A percentile compares a stretch with the other conserved stretches of the same genome.
Conservation (phyloP, 2,113 vertebrate species). For the Epinephelus moara region DNA sequence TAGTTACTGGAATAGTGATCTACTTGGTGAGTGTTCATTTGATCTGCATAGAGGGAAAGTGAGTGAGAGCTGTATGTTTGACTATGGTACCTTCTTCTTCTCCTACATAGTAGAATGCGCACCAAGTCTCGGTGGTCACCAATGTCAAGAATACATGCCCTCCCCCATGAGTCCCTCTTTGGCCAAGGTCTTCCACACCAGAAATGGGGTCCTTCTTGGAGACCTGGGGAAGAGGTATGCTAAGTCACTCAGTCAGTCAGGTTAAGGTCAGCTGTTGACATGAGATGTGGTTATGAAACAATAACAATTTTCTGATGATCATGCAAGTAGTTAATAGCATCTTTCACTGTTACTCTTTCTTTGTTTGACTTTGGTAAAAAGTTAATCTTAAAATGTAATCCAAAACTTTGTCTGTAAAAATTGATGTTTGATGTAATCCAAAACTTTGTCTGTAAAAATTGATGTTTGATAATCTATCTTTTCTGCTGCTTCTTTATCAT, state of each 20-base stretch:
- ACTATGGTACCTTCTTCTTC: constrained; percentile 77
- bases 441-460: background rate
- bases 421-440: background rate
- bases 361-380: background rate
- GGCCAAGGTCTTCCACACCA: constrained; percentile 63
- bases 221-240: background rate
- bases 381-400: background rate
- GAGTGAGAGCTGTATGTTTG: constrained; percentile 52
- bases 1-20: constrained; percentile 65
- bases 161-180: constrained; percentile 57
- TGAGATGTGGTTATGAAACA: background rate
- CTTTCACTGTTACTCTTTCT: background rate
- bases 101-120: constrained; percentile 67
- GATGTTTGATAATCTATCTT: background rate
- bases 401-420: background rate
- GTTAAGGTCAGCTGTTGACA: background rate
- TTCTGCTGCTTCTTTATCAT: background rate
- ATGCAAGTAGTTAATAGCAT: background rate
- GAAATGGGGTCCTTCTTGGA: constrained; percentile 70
- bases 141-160: constrained; percentile 78
- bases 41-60: constrained; percentile 9
- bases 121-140: constrained; percentile 72
- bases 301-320: background rate
- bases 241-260: background rate
- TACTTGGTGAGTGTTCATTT: constrained; percentile 74